phyloP scores from a whole-genome alignment of 2,113 vertebrate species.

The Dicrurus megarhynchus region DNA sequence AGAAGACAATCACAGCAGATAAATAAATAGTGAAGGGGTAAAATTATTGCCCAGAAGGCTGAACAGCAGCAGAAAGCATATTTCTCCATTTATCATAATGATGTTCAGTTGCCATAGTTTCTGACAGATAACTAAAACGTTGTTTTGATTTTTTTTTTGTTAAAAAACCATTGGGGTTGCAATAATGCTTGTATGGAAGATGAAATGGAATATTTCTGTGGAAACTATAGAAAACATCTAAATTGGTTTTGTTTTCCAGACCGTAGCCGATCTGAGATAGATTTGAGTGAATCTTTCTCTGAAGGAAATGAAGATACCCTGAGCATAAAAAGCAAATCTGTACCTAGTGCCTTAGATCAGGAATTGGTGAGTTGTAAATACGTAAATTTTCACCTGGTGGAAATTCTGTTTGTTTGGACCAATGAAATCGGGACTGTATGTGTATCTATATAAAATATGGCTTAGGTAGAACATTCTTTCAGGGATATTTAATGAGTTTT shows the following conservation, averaged over 20 bases:
- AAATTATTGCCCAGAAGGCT: not conserved
- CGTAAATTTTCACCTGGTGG: not conserved
- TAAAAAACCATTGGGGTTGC: not conserved
- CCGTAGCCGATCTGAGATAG: slow-evolving; percentile 87
- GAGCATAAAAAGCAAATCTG: slow-evolving; percentile 84
- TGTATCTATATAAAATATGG: not conserved
- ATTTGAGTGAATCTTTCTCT: slow-evolving; percentile 81
- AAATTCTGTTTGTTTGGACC: not conserved
- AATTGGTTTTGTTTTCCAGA: slow-evolving; percentile 72
- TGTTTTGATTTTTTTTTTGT: not conserved
- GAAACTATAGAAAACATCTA: not conserved
- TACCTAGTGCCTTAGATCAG: slow-evolving; percentile 85
- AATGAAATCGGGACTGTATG: not conserved
- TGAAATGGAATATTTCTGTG: not conserved
- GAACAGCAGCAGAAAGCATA: not conserved
- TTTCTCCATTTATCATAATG: not conserved
- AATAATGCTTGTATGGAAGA: not conserved
- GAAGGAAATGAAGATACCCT: slow-evolving; percentile 80
- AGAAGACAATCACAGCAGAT: not conserved
- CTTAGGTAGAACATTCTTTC: not conserved
- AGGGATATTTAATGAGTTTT: not conserved
- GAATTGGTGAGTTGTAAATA: slow-evolving; percentile 73
- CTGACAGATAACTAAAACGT: not conserved
- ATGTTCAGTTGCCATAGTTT: not conserved
- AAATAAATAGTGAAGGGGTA: not conserved